These are phyloP conservation scores for Beris chalybata DNA, from an alignment of 2,888 invertebrate genomes.

Conservation along the genomic window DNA sequence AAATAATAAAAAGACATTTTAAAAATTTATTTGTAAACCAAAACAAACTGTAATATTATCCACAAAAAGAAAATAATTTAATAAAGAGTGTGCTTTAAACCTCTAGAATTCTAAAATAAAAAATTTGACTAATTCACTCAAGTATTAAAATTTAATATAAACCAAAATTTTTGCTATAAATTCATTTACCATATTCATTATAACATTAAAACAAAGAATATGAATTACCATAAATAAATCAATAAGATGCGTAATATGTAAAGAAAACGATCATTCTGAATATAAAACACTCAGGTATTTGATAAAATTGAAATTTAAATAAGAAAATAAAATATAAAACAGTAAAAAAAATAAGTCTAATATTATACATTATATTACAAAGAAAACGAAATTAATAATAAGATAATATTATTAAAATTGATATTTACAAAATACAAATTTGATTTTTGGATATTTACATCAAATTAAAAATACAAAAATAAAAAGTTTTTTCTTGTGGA, in stretches of 20 bases:
- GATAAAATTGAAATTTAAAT: constrained; percentile 17
- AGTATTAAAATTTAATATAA: background rate
- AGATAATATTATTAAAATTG: constrained; percentile 26
- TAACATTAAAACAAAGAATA: constrained; percentile 1
- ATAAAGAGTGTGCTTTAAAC: constrained; percentile 6
- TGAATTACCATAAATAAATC: background rate
- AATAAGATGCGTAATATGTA: constrained; percentile 18
- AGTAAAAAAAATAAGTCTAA: constrained; percentile 3
- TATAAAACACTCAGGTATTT: constrained; percentile 31
- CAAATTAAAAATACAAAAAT: too few relatives aligned
- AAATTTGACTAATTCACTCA: background rate
- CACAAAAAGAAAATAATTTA: background rate
- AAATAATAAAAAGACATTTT: too few relatives aligned
- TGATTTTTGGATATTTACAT: background rate
- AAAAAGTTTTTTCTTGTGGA: too few relatives aligned
- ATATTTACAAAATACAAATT: constrained; percentile 26
- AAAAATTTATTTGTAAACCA: too few relatives aligned
- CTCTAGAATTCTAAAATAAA: background rate
- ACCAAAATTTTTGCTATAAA: constrained; percentile 3
- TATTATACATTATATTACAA: constrained; percentile 20
- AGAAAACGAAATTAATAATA: background rate
- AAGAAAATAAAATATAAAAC: constrained; percentile 1
- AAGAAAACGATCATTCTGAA: constrained; percentile 6
- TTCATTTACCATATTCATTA: constrained; percentile 2
- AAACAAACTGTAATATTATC: too few relatives aligned